Evolutionary conservation across 1,140 invertebrate genomes (phyloP).

Genomic region (Hormaphis cornu): DNA sequence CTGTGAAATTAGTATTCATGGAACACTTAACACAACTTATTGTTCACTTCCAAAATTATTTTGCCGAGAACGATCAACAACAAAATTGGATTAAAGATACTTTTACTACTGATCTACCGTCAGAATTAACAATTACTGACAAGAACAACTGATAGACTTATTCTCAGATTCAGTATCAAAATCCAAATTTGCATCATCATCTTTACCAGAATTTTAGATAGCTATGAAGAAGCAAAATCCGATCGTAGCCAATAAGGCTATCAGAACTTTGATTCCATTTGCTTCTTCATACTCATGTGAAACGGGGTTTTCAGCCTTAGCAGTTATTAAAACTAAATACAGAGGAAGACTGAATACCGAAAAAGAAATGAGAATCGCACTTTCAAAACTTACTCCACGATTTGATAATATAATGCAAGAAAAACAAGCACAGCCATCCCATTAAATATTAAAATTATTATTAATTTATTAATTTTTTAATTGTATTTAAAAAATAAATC

Average conservation of each 20-base stretch:
- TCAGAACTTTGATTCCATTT: not conserved
- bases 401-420: not conserved
- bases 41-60: not conserved
- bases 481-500: no score
- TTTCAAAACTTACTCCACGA: not conserved
- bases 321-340: not conserved
- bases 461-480: no score
- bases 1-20: not conserved
- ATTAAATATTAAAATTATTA: not conserved
- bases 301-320: not conserved
- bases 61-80: not conserved
- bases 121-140: not conserved
- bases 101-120: not conserved
- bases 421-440: not conserved
- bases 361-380: not conserved
- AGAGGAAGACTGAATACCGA: not conserved
- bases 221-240: not conserved
- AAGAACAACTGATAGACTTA: not conserved
- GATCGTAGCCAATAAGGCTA: not conserved
- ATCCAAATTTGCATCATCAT: not conserved
- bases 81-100: not conserved
- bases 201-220: not conserved
- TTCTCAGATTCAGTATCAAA: not conserved
- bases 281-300: not conserved
- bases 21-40: not conserved